Base-by-base conservation (phyloP, 2,797 vertebrate species). In the Sebastes nivosus region DNA sequence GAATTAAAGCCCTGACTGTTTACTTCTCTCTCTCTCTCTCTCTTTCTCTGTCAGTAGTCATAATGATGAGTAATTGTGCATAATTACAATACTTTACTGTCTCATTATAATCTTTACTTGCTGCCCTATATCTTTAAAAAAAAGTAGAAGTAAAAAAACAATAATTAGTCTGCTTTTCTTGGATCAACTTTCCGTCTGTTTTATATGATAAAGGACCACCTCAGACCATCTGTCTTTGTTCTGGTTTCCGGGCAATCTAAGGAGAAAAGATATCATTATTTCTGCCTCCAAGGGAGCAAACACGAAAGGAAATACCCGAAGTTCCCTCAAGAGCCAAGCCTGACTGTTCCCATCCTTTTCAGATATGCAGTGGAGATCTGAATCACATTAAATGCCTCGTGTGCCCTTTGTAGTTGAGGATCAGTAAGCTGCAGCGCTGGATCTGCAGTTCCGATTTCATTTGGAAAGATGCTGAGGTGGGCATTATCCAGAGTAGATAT, bases 231-330 rank as follows among this genome's bases (percentile, higher is more conserved):
- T 25, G 52, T 64, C 12, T 14, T 63, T 75, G 58, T 63, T 79
- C 46, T 68, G 16, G 22, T 66, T 72, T 58, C 30, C 9, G 20
- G 63, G 64, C 55, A 78, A 74, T 30, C 67, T 65, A 46, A 80
- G 55, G 68, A 72, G 67, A 57, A 50, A 80, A 79, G 67, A 87
- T 79, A 52, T 82, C 65, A 67, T 76, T 80, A 66, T 80, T 82
- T 81, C 22, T 78, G 67, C 61, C 81, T 82, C 81, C 83, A 87
- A 88, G 88, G 72, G 76, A 85, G 82, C 54, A 76, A 82, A 88
- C 75, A 84, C 50, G 10, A 72, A 76, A 88, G 89, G 86, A 93
- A 93, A 92, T 91, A 83, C 68, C 80, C 54, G 1, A 65, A 81
- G 66, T 83, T 89, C 83, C 65, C 20, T 38, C 36, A 68, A 86